Evolutionary conservation across 1,140 invertebrate species (phyloP).

Genomic region (Mercenaria mercenaria): DNA sequence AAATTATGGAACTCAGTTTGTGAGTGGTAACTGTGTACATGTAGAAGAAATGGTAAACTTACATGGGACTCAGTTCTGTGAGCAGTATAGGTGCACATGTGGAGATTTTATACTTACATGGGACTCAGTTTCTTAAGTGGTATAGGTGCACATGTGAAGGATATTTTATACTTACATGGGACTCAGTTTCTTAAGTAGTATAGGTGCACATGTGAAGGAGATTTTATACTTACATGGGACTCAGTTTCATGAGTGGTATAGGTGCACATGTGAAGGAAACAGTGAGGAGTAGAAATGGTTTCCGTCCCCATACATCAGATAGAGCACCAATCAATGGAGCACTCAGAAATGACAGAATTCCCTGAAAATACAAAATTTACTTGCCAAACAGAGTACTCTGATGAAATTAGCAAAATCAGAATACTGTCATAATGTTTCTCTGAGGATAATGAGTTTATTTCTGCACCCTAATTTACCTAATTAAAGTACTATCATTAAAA

Average conservation of each 20-base stretch:
- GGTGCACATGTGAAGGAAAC: constrained; percentile 99
- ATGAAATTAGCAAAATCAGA: constrained; percentile 22
- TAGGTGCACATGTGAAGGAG: constrained; percentile 98
- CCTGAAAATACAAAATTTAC: constrained; percentile 91
- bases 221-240: constrained; percentile 92
- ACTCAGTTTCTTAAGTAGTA: constrained; percentile 99
- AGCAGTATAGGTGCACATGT: constrained; percentile 99
- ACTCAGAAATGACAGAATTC: constrained; percentile 98
- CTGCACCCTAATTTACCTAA: too few relatives aligned
- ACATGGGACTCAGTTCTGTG: too few relatives aligned
- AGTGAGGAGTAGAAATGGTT: constrained; percentile 99
- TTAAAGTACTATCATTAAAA: too few relatives aligned
- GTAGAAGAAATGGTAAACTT: too few relatives aligned
- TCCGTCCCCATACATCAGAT: constrained; percentile 99
- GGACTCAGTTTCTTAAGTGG: constrained; percentile 99
- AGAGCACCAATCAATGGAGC: constrained; percentile 98
- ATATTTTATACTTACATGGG: constrained; percentile 94
- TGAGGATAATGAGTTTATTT: too few relatives aligned
- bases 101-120: constrained; percentile 89
- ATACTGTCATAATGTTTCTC: too few relatives aligned
- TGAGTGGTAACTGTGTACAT: too few relatives aligned
- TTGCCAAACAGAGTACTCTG: too few relatives aligned
- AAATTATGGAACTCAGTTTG: too few relatives aligned
- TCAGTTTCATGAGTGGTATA: constrained; percentile 99
- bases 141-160: constrained; percentile 99